A percentile compares a stretch with the other conserved stretches of the same genome.
Evolutionary conservation across 2,888 invertebrate genomes (phyloP).

Genomic region (Mesoligia furuncula): DNA sequence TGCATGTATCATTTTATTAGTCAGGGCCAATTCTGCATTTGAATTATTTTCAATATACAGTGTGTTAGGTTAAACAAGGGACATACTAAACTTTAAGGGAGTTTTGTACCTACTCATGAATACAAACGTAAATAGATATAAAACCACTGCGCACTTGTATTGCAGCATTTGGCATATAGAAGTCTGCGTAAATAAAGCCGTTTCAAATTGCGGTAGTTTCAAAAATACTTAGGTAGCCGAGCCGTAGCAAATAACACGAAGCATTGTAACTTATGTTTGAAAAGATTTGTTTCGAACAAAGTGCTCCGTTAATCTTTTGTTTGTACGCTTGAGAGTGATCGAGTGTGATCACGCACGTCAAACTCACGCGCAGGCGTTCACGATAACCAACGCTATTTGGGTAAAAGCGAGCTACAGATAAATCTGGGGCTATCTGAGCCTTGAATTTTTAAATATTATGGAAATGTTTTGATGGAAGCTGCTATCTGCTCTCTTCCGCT

Average conservation of each 20-base stretch:
- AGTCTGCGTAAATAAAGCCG: neutral
- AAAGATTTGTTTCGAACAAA: slow-evolving; percentile 45
- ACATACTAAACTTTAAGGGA: neutral
- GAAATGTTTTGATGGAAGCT: neutral
- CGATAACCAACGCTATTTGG: slow-evolving; percentile 54
- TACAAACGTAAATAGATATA: neutral
- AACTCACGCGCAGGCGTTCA: slow-evolving; percentile 39
- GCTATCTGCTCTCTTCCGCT: neutral
- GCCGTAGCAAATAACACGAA: neutral
- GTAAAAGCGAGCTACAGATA: slow-evolving; percentile 30
- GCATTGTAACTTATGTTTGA: slow-evolving; percentile 20
- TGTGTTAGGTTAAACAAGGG: neutral
- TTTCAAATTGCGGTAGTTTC: slow-evolving; percentile 2
- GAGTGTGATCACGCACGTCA: slow-evolving; percentile 60
- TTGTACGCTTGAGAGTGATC: slow-evolving; percentile 48
- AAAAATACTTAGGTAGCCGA: slow-evolving; percentile 6
- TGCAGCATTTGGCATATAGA: neutral
- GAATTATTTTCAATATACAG: neutral
- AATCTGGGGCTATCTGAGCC: slow-evolving; percentile 27
- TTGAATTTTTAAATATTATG: slow-evolving; percentile 7
- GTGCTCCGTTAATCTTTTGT: slow-evolving; percentile 52
- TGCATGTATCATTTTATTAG: no score
- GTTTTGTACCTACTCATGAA: neutral
- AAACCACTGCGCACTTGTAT: neutral
- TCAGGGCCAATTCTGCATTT: neutral